These are phyloP conservation scores for Caenorhabditis sp. DNA, from an alignment of 2,888 invertebrate species.

Conservation along the genomic window DNA sequence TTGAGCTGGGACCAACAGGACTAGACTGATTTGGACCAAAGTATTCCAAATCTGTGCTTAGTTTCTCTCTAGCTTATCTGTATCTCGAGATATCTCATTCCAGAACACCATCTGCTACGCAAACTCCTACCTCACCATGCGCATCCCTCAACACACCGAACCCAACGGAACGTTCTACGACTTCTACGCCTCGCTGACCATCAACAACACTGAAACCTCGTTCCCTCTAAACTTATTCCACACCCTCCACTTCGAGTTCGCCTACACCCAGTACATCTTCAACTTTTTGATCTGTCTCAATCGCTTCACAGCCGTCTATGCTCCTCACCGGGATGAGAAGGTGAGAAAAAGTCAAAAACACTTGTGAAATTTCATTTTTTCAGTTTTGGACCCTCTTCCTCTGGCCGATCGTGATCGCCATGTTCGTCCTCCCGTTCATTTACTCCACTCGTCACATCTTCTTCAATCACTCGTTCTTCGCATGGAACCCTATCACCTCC, in stretches of 20 bases:
- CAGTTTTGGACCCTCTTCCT: neutral
- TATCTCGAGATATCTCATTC: neutral
- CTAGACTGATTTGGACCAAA: too few species aligned
- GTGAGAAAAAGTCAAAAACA: too few species aligned
- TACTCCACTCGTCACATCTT: neutral
- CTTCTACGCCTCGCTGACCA: neutral
- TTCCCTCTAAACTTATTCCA: neutral
- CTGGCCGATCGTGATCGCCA: neutral
- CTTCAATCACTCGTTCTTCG: neutral
- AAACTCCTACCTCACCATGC: neutral
- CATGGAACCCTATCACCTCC: neutral
- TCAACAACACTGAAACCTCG: too few species aligned
- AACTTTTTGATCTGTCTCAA: neutral
- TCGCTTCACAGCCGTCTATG: neutral
- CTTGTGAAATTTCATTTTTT: too few species aligned
- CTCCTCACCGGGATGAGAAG: too few species aligned
- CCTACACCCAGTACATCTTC: constrained; percentile 6
- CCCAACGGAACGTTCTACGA: neutral
- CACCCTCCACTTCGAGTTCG: constrained; percentile 6
- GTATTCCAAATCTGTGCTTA: too few species aligned
- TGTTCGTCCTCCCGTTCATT: neutral
- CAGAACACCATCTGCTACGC: neutral
- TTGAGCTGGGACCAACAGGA: too few species aligned
- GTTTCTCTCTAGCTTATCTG: too few species aligned
- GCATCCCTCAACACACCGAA: neutral